Evolutionary conservation across 92 coral and sea anemone species (phyloP), one percentile per base, ranked within the genome.

Genomic region (Umimayanthus chanpuru): DNA sequence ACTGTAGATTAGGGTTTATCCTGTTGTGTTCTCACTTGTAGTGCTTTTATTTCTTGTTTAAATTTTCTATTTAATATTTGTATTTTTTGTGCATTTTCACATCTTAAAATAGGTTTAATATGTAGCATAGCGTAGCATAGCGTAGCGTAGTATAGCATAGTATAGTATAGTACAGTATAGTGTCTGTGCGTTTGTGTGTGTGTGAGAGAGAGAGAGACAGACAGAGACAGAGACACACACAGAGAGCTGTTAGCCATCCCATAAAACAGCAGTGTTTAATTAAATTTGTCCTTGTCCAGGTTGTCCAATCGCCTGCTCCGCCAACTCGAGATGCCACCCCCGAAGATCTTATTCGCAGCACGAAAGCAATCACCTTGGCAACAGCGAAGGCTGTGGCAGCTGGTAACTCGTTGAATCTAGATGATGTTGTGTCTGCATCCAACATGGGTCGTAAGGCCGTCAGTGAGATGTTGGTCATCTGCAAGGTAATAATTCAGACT

Each of bases 381-480:
- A 97, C 99, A 11, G 99, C 99, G 3, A 97, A 97, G 88, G 97
- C 93, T 10, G 99, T 97, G 36, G 99, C 99, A 68, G 99, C 99
- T 9, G 99, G 99, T 20, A 95, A 97, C 89, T 95, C 99, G 18
- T 92, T 96, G 53, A 96, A 97, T 85, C 99, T 95, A 74, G 99
- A 97, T 81, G 99, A 97, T 80, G 91, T 94, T 61, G 93, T 96
- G 39, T 92, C 95, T 25, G 99, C 99, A 26, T 96, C 99, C 32
- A 97, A 97, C 91, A 90, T 97, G 96, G 97, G 99, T 72, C 92
- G 99, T 40, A 96, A 97, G 81, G 98, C 98, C 49, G 94, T 97
- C 36, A 95, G 97, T 26, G 98, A 97, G 79, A 90, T 97, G 96
- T 89, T 97, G 87, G 85, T 91, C 39, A 94, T 94, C 21, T 97